Evolutionary conservation across 2,888 invertebrate genomes (phyloP).

Genomic region (Coenonympha glycerion): DNA sequence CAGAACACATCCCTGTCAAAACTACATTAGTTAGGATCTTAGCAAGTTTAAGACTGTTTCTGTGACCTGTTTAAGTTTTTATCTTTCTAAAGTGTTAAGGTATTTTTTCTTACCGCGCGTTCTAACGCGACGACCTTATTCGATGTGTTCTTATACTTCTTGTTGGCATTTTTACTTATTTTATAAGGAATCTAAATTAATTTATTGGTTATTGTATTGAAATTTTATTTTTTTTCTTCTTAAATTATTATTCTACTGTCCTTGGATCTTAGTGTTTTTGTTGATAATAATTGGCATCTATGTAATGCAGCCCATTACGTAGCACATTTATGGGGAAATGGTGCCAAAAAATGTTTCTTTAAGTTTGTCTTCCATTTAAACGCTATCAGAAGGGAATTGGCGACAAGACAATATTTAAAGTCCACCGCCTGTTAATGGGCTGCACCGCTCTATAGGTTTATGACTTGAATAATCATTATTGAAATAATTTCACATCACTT

Average conservation of each 20-base stretch:
- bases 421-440: slow-evolving; percentile 35
- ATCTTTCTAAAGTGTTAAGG: slow-evolving; percentile 69
- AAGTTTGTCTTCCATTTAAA: slow-evolving; percentile 53
- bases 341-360: slow-evolving; percentile 56
- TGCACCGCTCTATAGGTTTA: slow-evolving; percentile 33
- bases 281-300: slow-evolving; percentile 60
- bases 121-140: slow-evolving; percentile 49
- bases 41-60: slow-evolving; percentile 77
- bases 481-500: slow-evolving; percentile 34
- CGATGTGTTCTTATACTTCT: slow-evolving; percentile 75
- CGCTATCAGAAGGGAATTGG: slow-evolving; percentile 29
- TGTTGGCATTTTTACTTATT: slow-evolving; percentile 76
- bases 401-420: slow-evolving; percentile 17
- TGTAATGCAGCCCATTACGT: slow-evolving; percentile 65
- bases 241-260: slow-evolving; percentile 68
- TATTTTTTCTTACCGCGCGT: slow-evolving; percentile 42
- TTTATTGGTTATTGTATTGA: slow-evolving; percentile 76
- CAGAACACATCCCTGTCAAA: slow-evolving; percentile 74
- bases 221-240: slow-evolving; percentile 50
- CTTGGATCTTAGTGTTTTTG: slow-evolving; percentile 54
- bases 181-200: slow-evolving; percentile 76
- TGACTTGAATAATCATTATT: slow-evolving; percentile 23
- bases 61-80: slow-evolving; percentile 76
- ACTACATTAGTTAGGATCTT: slow-evolving; percentile 73
- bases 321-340: slow-evolving; percentile 35